Conservation (phyloP, 2,113 vertebrate species). For the Dolichallabes microphthalmus region DNA sequence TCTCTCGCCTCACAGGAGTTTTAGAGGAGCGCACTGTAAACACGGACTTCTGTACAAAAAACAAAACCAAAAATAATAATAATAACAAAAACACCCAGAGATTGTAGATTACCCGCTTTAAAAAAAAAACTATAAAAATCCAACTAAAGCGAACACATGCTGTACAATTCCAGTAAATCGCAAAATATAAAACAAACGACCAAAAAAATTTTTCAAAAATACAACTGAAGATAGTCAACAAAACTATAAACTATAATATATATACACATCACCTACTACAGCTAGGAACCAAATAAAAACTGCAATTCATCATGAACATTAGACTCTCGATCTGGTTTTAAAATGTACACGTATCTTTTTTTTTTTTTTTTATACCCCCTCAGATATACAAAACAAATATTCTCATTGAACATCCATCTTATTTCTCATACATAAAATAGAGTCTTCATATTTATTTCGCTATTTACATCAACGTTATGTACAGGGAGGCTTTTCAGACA, state of each 20-base stretch:
- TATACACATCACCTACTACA: conserved; percentile 53
- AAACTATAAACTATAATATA: conserved; percentile 45
- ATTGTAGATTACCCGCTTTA: conserved; percentile 45
- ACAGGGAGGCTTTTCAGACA: conserved; percentile 44
- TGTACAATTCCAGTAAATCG: conserved; percentile 55
- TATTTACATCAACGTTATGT: conserved; percentile 73
- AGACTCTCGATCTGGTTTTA: conserved; percentile 44
- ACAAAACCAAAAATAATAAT: conserved; percentile 17
- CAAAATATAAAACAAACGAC: conserved; percentile 45
- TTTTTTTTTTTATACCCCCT: conserved; percentile 9
- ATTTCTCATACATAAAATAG: conserved; percentile 74
- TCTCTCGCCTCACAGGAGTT: conserved; percentile 28
- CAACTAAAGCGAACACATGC: conserved; percentile 52
- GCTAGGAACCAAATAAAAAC: conserved; percentile 49
- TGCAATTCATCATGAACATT: conserved; percentile 50
- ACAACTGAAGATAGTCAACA: conserved; percentile 54
- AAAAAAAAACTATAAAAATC: conserved; percentile 56
- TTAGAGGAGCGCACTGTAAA: conserved; percentile 69
- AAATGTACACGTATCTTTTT: conserved; percentile 52
- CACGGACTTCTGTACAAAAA: conserved; percentile 74
- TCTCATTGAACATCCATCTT: conserved; percentile 66
- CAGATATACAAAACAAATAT: conserved; percentile 63
- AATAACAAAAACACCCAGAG: conserved; percentile 16
- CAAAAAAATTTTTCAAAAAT: conserved; percentile 18
- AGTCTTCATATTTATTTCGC: conserved; percentile 70